A percentile compares a stretch with the other conserved stretches of the same genome.
These are phyloP conservation scores for Candoia aspera DNA, from an alignment of 2,113 vertebrate genomes.

Conservation along the genomic window DNA sequence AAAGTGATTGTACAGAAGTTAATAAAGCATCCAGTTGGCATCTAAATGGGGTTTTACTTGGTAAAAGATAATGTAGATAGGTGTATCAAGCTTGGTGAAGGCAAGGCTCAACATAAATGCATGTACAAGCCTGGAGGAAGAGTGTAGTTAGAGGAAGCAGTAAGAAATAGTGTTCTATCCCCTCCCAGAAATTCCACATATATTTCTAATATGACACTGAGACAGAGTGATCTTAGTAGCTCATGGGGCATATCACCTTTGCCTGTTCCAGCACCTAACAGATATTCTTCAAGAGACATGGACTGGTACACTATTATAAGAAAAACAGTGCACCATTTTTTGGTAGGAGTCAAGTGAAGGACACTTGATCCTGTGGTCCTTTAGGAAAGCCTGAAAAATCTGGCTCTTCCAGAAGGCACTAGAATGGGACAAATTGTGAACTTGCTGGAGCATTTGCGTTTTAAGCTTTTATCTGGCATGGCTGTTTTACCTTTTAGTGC, in stretches of 20 bases:
- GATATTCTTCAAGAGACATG: neutral
- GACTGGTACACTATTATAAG: neutral
- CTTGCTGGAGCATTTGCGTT: neutral
- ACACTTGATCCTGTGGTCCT: neutral
- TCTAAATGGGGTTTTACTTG: neutral
- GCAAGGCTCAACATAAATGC: neutral
- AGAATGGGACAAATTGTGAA: neutral
- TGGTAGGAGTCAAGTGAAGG: neutral
- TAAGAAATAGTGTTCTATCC: neutral
- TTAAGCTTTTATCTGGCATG: neutral
- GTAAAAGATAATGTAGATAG: neutral
- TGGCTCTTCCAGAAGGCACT: neutral
- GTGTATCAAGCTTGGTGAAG: neutral
- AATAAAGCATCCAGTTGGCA: neutral
- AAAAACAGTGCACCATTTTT: neutral
- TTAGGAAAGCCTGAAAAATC: neutral
- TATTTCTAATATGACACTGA: neutral
- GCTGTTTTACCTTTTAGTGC: neutral
- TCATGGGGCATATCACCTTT: neutral
- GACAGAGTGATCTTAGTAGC: neutral
- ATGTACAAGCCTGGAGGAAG: neutral
- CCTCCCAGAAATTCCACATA: neutral
- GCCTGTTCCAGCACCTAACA: neutral
- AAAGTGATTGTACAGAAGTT: neutral
- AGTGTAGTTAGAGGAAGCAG: neutral